Evolutionary conservation across 2,797 vertebrate genomes (phyloP), one percentile per base, ranked within the genome.

Genomic region (Darevskia nairensis): DNA sequence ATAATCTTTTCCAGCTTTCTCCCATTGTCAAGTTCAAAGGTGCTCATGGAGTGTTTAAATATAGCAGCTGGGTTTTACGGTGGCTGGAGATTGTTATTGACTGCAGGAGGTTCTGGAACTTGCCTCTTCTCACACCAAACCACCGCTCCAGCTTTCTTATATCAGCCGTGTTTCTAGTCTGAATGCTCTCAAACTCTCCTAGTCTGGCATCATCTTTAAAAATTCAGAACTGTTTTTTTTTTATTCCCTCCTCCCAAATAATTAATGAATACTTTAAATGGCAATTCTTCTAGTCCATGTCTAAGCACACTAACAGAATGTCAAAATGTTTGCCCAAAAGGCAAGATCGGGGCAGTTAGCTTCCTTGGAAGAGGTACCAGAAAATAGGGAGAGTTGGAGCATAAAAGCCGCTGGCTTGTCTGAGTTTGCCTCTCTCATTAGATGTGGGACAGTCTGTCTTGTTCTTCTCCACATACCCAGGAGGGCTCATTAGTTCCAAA

Each of bases 401-500:
- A 50, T 46, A 46, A 7, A 77, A 27, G 64, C 25, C 25, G 15
- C 91, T 90, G 77, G 66, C 15, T 71, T 89, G 6, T 13, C 39
- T 29, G 72, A 46, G 7, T 50, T 93, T 84, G 25, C 15, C 39
- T 88, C 86, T 46, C 74, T 21, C 86, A 21, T 23, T 87, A 15
- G 86, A 89, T 72, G 35, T 81, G 80, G 59, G 25, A 68, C 64
- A 83, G 21, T 76, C 46, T 77, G 59, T 50, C 21, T 25, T 68
- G 59, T 15, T 85, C 59, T 90, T 50, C 50, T 50, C 50, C 69
- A 74, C 19, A 66, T 68, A 25, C 64, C 50, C 41, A 80, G 88
- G 75, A 90, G 85, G 85, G 75, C 68, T 89, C 17, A 0, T 0
- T 86, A 75, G 82, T 86, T 88, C 71, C 15, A 71, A 92, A 89